Evolutionary conservation across 1,140 invertebrate species (phyloP), one percentile per base, ranked within the genome.

Genomic region (Adoxophyes honmai): DNA sequence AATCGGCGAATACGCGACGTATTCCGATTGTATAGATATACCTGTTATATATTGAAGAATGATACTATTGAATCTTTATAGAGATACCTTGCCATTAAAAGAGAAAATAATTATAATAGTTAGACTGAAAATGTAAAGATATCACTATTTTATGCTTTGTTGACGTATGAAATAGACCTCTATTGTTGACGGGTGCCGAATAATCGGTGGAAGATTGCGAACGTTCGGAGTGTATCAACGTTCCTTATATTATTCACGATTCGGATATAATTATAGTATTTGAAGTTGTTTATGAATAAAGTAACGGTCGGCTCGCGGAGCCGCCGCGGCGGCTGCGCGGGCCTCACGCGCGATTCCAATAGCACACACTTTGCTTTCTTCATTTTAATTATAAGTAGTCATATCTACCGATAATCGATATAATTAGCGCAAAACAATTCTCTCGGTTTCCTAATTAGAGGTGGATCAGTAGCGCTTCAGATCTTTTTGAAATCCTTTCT

Each of bases 131-230:
- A 80, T 86, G 79, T 88, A 86, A 88, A 85, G 75, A 88, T 88
- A 88, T 88, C 86, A 88, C 78, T 88, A 88, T 86, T 88, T 86
- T 84, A 88, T 88, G 86, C 83, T 88, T 82, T 86, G 81, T 86
- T 88, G 81, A 80, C 81, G 83, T 79, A 84, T 73, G 73, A 76
- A 70, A 77, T 81, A 76, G 75, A 78, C 68, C 73, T 83, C 73
- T 82, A 73, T 83, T 81, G 81, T 86, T 81, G 73, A 79, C 37
- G 28, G 34, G 15, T 73, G 70, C 70, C 68, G 70, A 66, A 67
- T 66, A 66, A 70, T 76, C 63, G 74, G 74, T 73, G 54, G 60
- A 63, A 64, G 42, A 69, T 58, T 70, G 69, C 58, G 62, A 67
- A 75, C 72, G 69, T 74, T 70, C 67, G 63, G 70, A 68, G 63